Evolutionary conservation across 2,113 vertebrate genomes (phyloP).

Genomic region (Campylomormyrus numenius): DNA sequence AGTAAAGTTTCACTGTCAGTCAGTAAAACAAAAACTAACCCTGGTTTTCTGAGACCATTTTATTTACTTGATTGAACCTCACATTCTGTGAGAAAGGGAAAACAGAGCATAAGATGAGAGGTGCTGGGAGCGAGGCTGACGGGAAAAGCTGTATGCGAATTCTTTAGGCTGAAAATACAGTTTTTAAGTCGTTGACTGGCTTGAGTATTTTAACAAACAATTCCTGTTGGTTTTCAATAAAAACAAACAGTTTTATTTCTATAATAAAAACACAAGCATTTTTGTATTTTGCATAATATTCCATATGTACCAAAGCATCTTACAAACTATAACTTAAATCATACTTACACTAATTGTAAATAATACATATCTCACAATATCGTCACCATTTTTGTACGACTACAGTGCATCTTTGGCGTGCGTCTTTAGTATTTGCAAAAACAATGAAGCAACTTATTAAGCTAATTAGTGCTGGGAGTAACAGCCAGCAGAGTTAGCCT

Average conservation of each 20-base stretch:
- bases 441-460: background rate
- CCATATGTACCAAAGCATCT: background rate
- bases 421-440: background rate
- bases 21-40: background rate
- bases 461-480: background rate
- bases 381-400: background rate
- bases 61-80: background rate
- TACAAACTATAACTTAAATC: background rate
- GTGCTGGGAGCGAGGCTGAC: background rate
- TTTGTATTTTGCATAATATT: background rate
- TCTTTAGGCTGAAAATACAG: background rate
- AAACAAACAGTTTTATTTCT: background rate
- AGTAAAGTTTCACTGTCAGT: background rate
- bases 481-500: background rate
- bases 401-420: background rate
- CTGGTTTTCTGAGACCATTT: background rate
- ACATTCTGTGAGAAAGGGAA: background rate
- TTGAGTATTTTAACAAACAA: background rate
- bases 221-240: background rate
- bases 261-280: background rate
- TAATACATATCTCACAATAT: background rate
- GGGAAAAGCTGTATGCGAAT: background rate
- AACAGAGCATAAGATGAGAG: background rate
- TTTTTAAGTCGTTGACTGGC: background rate
- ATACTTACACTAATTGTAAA: background rate